Evolutionary conservation across 2,888 invertebrate genomes (phyloP), one percentile per base, ranked within the genome.

Genomic region (Cotesia congregata): DNA sequence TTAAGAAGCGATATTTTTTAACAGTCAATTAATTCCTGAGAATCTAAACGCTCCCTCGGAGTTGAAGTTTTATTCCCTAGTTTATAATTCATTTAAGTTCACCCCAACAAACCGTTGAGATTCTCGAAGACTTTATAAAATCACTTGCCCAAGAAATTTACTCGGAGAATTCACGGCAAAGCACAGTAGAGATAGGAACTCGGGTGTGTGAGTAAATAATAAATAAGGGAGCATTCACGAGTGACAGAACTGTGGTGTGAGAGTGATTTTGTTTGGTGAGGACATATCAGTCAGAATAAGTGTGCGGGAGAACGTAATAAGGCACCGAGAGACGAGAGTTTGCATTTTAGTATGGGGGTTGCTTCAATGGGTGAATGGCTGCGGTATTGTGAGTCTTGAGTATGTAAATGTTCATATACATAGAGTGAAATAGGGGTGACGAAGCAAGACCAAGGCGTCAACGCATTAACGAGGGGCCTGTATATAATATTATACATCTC

Each of bases 391-490:
- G 50, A 50, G 50, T 50, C 50, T 50, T 12, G 30, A 67, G 61
- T 12, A 70, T 30, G 71, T 71, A 40, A 65, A 75, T 70, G 75
- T 38, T 41, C 9, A 72, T 62, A 67, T 73, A 73, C 67, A 59
- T 64, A 68, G 73, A 69, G 65, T 61, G 61, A 64, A 59, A 38
- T 9, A 59, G 41, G 62, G 61, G 69, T 20, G 41, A 64, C 69
- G 65, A 73, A 76, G 62, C 76, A 76, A 78, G 75, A 79, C 82
- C 79, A 78, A 82, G 81, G 83, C 83, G 83, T 82, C 83, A 80
- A 82, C 83, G 83, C 83, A 83, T 85, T 84, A 85, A 85, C 82
- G 83, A 85, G 84, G 80, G 78, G 74, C 65, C 67, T 72, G 61
- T 50, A 50, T 50, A 50, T 50, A 50, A 50, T 50, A 50, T 50